phyloP scores from a whole-genome alignment of 2,113 vertebrate genomes.

The Silurus glanis region DNA sequence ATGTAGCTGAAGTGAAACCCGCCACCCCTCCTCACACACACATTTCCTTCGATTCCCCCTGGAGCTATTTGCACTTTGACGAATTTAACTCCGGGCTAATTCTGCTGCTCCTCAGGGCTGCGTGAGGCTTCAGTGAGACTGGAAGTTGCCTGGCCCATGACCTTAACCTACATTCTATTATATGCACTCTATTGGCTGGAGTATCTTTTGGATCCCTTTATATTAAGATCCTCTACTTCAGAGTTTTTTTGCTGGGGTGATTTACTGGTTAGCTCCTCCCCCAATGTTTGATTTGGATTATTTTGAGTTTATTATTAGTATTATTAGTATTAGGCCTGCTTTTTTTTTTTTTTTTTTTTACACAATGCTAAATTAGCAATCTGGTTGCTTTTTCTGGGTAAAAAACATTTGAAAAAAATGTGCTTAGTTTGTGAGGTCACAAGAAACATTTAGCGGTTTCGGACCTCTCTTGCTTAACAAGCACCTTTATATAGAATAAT shows the following conservation, averaged over 20 bases:
- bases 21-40: too few relatives aligned
- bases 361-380: background rate
- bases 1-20: background rate
- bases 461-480: background rate
- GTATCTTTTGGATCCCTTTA: background rate
- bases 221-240: conserved; percentile 26
- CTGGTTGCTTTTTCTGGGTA: background rate
- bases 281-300: background rate
- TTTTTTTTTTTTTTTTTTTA: background rate
- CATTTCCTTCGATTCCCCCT: background rate
- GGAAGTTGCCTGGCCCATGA: conserved; percentile 26
- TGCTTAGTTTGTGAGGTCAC: background rate
- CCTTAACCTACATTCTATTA: conserved; percentile 43
- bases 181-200: background rate
- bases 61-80: conserved; percentile 14
- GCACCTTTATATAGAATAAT: background rate
- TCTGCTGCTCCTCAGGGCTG: conserved; percentile 22
- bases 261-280: background rate
- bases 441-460: background rate
- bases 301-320: background rate
- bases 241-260: conserved; percentile 13
- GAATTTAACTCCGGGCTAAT: conserved; percentile 40
- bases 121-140: conserved; percentile 39
- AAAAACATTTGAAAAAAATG: background rate
- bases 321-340: background rate